Evolutionary conservation across 2,888 invertebrate species (phyloP).

Genomic region (Ypsolopha scabrella): DNA sequence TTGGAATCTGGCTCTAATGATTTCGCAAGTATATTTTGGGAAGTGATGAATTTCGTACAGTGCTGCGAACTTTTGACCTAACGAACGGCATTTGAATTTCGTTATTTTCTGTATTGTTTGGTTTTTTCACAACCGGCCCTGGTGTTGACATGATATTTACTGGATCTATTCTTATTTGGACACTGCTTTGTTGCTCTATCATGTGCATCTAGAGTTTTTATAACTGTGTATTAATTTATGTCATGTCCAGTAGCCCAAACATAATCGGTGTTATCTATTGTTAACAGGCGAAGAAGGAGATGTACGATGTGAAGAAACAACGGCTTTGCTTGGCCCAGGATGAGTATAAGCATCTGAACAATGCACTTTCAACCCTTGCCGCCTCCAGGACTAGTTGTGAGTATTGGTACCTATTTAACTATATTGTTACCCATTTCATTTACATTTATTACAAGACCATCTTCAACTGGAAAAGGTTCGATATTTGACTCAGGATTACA

Average conservation of each 20-base stretch:
- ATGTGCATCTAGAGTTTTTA: too few relatives aligned
- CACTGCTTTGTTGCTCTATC: too few relatives aligned
- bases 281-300: slow-evolving; percentile 93
- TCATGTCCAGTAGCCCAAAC: too few relatives aligned
- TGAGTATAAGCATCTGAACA: slow-evolving; percentile 94
- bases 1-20: slow-evolving; percentile 57
- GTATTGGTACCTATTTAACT: slow-evolving; percentile 40
- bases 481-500: too few relatives aligned
- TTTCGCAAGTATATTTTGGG: slow-evolving; percentile 45
- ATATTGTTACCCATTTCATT: not conserved
- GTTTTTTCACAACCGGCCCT: not conserved
- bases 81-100: not conserved
- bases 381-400: slow-evolving; percentile 93
- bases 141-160: too few relatives aligned
- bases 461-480: not conserved
- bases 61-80: slow-evolving; percentile 30
- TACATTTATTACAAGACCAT: not conserved
- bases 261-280: slow-evolving; percentile 17
- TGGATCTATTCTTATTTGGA: too few relatives aligned
- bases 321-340: slow-evolving; percentile 93
- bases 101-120: slow-evolving; percentile 5
- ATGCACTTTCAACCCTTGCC: slow-evolving; percentile 84
- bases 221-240: too few relatives aligned
- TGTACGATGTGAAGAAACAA: slow-evolving; percentile 95
- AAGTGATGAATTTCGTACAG: slow-evolving; percentile 46